phyloP scores from a whole-genome alignment of 2,888 invertebrate genomes.

The Pterobdella sp. region DNA sequence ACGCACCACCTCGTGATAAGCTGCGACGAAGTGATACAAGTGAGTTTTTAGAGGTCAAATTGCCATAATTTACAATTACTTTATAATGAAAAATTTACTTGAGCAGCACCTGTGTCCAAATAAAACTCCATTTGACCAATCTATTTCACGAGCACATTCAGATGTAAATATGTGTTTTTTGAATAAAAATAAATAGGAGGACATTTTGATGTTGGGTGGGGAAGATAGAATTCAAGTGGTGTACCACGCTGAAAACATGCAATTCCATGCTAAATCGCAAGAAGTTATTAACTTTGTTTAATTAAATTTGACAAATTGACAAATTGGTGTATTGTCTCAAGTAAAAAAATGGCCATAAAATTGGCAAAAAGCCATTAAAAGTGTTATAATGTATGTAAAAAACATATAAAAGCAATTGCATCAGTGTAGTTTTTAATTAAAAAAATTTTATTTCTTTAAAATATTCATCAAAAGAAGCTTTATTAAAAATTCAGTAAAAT shows the following conservation, averaged over 20 bases:
- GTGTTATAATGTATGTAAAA: too few relatives aligned
- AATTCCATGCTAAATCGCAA: constrained; percentile 17
- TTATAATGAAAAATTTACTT: background rate
- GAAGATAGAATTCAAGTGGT: constrained; percentile 16
- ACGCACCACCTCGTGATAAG: constrained; percentile 16
- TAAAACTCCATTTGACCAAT: background rate
- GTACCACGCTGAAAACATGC: constrained; percentile 17
- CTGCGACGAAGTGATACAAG: constrained; percentile 1
- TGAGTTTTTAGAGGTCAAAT: background rate
- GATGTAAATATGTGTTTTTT: background rate
- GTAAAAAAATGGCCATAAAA: too few relatives aligned
- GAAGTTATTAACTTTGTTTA: too few relatives aligned
- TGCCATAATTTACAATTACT: background rate
- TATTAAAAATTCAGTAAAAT: too few relatives aligned
- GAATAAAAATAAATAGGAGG: background rate
- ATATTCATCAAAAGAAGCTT: too few relatives aligned
- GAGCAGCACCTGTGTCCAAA: background rate
- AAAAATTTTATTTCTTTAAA: too few relatives aligned
- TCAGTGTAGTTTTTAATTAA: too few relatives aligned
- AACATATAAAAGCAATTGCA: too few relatives aligned
- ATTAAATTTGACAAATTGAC: too few relatives aligned
- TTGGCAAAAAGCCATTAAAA: too few relatives aligned
- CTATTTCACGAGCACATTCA: too few relatives aligned
- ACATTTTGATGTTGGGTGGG: background rate
- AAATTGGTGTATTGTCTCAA: too few relatives aligned